Evolutionary conservation across 2,113 vertebrate species (phyloP), one percentile per base, ranked within the genome.

Genomic region (Ailuropoda melanoleuca): DNA sequence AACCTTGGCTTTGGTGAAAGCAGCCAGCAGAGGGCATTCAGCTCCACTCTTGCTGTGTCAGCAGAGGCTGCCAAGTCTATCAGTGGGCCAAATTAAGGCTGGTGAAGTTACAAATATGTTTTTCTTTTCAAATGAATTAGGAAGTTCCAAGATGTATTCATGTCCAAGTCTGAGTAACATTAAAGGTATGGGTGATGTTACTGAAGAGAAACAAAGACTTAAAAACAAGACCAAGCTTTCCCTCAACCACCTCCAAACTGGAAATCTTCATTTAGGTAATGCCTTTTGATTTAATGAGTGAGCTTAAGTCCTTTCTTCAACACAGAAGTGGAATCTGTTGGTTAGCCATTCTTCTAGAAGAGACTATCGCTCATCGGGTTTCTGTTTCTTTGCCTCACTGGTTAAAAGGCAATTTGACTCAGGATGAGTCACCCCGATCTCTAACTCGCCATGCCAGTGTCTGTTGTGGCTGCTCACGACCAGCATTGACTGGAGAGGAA

Each of bases 141-240:
- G 74, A 97, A 84, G 48, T 60, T 96, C 89, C 93, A 93, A 97
- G 93, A 87, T 58, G 50, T 84, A 97, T 68, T 95, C 93, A 88
- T 83, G 60, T 89, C 81, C 4, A 34, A 93, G 13, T 78, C 26
- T 84, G 43, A 87, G 68, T 62, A 96, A 96, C 37, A 70, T n/a
- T 74, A 64, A 86, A 90, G 83, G 26, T 81, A 88, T 55, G 26
- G 46, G 17, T 21, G 66, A 56, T 66, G 24, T 37, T 90, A 93
- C 34, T 24, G 31, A 95, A 86, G 12, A 96, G 31, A 95, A 97
- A 90, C 56, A 84, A 94, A 95, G 37, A 95, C 89, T 96, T 93
- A 93, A 95, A 97, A 96, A 75, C 23, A 81, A 75, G n/a, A 78
- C 14, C 39, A 62, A 68, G 24, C 23, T 66, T 93, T 26, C 72